phyloP scores from a whole-genome alignment of 1,140 invertebrate genomes.

The Dysdera silvatica region DNA sequence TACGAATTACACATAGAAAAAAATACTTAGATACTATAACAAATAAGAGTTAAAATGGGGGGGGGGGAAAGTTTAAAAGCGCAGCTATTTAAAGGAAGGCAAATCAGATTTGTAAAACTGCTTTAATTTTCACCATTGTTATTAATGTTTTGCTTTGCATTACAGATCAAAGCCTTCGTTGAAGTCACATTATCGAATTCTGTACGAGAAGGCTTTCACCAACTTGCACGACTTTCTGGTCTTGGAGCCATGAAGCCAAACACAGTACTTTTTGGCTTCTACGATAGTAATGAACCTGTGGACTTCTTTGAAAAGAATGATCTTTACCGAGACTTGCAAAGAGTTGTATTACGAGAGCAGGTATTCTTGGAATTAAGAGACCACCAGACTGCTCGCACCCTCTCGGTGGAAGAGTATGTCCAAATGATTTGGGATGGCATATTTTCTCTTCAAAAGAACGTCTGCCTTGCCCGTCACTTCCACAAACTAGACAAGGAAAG shows the following conservation, averaged over 20 bases:
- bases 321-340: slow-evolving; percentile 28
- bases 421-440: slow-evolving; percentile 69
- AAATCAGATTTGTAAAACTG: too few relatives aligned
- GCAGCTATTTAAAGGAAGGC: too few relatives aligned
- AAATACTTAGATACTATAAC: too few relatives aligned
- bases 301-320: slow-evolving; percentile 59
- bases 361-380: slow-evolving; percentile 38
- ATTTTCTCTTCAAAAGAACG: slow-evolving; percentile 88
- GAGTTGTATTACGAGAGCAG: slow-evolving; percentile 28
- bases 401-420: slow-evolving; percentile 65
- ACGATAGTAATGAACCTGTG: slow-evolving; percentile 61
- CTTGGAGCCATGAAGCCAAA: slow-evolving; percentile 99
- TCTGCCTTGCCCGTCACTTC: slow-evolving; percentile 89
- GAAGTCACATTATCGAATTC: slow-evolving; percentile 81
- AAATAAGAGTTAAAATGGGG: too few relatives aligned
- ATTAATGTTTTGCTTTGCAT: slow-evolving; percentile 1
- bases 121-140: too few relatives aligned
- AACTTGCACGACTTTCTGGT: slow-evolving; percentile 83
- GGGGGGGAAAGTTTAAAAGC: too few relatives aligned
- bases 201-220: slow-evolving; percentile 81
- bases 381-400: slow-evolving; percentile 35
- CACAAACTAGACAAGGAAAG: slow-evolving; percentile 58
- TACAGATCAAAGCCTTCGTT: slow-evolving; percentile 86
- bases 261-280: slow-evolving; percentile 78
- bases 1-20: too few relatives aligned